phyloP scores from a whole-genome alignment of 2,888 invertebrate species.

The Lamproptera curius region DNA sequence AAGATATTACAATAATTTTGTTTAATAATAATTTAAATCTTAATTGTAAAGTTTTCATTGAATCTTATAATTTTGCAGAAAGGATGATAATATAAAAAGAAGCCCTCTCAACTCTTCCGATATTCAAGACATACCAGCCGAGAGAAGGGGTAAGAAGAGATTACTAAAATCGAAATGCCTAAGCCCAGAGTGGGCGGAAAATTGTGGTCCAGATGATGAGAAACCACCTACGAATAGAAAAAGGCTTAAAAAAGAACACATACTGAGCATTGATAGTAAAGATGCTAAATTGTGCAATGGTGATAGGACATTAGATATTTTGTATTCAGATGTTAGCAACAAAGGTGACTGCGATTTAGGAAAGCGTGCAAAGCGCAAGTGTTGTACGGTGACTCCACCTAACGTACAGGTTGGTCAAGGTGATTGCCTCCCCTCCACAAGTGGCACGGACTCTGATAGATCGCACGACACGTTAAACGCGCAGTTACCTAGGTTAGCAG shows the following conservation, averaged over 20 bases:
- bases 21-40: not conserved
- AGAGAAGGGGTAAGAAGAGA: conserved; percentile 45
- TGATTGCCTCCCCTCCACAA: conserved; percentile 68
- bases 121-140: conserved; percentile 33
- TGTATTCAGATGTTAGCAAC: conserved; percentile 39
- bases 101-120: conserved; percentile 57
- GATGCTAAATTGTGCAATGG: conserved; percentile 7
- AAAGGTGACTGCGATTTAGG: conserved; percentile 52
- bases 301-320: conserved; percentile 22
- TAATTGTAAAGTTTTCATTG: not conserved
- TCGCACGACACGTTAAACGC: conserved; percentile 61
- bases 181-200: conserved; percentile 70
- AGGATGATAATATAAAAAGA: conserved; percentile 41
- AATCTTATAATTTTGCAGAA: conserved; percentile 42
- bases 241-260: conserved; percentile 34
- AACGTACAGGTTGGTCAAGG: conserved; percentile 66
- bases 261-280: conserved; percentile 5
- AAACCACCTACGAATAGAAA: conserved; percentile 35
- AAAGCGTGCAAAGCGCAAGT: conserved; percentile 44
- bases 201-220: conserved; percentile 50
- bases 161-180: conserved; percentile 42
- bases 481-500: conserved; percentile 60
- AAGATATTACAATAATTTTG: no score
- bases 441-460: conserved; percentile 53
- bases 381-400: conserved; percentile 56